Evolutionary conservation across 2,888 invertebrate genomes (phyloP), one percentile per base, ranked within the genome.

Genomic region (Danaus chrysippus): DNA sequence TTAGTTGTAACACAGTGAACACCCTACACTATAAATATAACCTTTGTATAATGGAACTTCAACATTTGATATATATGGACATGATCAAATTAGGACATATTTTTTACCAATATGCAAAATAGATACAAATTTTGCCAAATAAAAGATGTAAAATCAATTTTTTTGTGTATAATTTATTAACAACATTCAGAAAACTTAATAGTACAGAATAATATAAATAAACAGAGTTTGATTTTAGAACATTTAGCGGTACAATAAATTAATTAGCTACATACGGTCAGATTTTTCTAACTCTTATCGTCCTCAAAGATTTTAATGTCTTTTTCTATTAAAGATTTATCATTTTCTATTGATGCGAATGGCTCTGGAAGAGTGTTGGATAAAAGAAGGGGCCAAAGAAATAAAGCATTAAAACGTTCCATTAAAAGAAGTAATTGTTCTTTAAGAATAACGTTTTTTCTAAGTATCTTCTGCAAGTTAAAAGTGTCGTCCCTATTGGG

Each of bases 341-440:
- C 42, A 2, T 15, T 43, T 11, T 44, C 42, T 15, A 54, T 49
- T 23, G 44, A 49, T 54, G n/a, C 42, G 43, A 54, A 34, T 46
- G 44, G 46, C 19, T 65, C 55, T 2, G 71, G 68, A 9, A 66
- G 19, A n/a, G 64, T 54, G 68, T 69, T 70, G 10, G 87, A 83
- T n/a, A 87, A 73, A 42, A 86, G 64, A 77, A 86, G 73, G 12
- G 87, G 85, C 84, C 85, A 86, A 42, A 84, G 63, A 59, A 87
- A 87, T 53, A 87, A 69, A 42, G 68, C 57, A 66, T 81, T 77
- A 63, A 85, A 82, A 10, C 87, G 72, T 60, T 84, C 82, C 67
- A 81, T 71, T 42, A 85, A 71, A 9, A 67, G 42, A 42, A 34
- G 23, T 56, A 82, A 59, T 44, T 81, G 76, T 0, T 79, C 70